phyloP scores from a whole-genome alignment of 2,797 vertebrate species.

The Helicolenus hilgendorfi region DNA sequence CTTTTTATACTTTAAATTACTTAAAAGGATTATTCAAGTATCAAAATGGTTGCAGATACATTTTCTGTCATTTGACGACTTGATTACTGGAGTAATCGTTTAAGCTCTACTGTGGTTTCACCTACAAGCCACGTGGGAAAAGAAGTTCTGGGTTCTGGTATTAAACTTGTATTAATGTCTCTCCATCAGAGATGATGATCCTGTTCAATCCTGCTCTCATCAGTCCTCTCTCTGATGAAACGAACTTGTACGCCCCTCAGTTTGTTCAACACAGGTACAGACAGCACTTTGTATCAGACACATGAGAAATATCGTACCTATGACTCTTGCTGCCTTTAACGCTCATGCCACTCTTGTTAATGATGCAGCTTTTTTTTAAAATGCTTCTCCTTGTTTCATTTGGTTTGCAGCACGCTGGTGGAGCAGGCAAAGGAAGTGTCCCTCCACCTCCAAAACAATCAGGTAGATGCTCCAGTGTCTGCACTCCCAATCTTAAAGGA shows the following conservation, averaged over 20 bases:
- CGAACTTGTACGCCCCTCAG: neutral
- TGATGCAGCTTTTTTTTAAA: neutral
- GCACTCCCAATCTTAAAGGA: neutral
- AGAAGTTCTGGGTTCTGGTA: neutral
- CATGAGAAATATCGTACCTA: neutral
- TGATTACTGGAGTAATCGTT: neutral
- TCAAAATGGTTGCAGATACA: neutral
- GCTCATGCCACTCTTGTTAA: too few relatives aligned
- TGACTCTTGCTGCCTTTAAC: neutral
- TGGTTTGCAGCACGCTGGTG: conserved; percentile 62
- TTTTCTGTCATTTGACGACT: neutral
- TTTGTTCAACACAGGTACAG: conserved; percentile 66
- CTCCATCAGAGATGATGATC: conserved; percentile 80
- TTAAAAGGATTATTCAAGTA: neutral
- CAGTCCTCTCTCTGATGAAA: conserved; percentile 37
- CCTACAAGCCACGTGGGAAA: neutral
- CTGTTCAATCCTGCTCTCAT: conserved; percentile 77
- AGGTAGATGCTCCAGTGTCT: conserved; percentile 59
- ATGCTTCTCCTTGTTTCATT: neutral
- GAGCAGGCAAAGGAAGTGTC: conserved; percentile 74
- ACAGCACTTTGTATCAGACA: neutral
- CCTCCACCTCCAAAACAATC: conserved; percentile 46
- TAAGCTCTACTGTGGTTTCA: neutral
- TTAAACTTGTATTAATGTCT: neutral
- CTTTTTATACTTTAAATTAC: neutral